Evolutionary conservation across 2,888 invertebrate species (phyloP).

Genomic region (Aphodius granarius): DNA sequence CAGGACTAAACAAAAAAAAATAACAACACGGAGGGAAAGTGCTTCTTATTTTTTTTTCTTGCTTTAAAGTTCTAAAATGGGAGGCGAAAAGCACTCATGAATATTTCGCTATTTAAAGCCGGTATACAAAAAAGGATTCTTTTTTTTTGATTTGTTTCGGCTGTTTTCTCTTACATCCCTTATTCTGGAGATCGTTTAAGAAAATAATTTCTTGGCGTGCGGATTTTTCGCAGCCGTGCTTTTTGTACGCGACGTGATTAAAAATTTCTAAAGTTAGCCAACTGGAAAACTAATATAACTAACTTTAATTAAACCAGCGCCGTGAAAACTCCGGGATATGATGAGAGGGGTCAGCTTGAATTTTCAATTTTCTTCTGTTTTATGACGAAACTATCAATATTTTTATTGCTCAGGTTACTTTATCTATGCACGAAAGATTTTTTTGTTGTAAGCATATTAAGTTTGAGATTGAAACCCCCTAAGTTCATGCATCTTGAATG

Average conservation of each 20-base stretch:
- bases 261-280: not conserved
- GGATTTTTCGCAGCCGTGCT: not conserved
- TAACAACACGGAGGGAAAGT: not conserved
- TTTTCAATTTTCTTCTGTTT: not conserved
- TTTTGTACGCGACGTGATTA: constrained; percentile 1
- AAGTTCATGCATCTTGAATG: not conserved
- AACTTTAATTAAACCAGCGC: constrained; percentile 2
- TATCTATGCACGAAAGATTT: not conserved
- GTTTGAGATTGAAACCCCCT: no score
- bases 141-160: not conserved
- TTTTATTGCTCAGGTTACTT: no score
- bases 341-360: not conserved
- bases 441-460: not conserved
- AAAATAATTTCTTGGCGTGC: not conserved
- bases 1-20: not conserved
- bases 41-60: not conserved
- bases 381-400: not conserved
- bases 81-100: not conserved
- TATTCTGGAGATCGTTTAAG: not conserved
- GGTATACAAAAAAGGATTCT: not conserved
- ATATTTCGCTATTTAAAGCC: not conserved
- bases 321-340: not conserved
- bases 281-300: constrained; percentile 9
- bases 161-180: not conserved
- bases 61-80: not conserved